Evolutionary conservation across 2,888 invertebrate genomes (phyloP).

Genomic region (Pelosia muscerda): DNA sequence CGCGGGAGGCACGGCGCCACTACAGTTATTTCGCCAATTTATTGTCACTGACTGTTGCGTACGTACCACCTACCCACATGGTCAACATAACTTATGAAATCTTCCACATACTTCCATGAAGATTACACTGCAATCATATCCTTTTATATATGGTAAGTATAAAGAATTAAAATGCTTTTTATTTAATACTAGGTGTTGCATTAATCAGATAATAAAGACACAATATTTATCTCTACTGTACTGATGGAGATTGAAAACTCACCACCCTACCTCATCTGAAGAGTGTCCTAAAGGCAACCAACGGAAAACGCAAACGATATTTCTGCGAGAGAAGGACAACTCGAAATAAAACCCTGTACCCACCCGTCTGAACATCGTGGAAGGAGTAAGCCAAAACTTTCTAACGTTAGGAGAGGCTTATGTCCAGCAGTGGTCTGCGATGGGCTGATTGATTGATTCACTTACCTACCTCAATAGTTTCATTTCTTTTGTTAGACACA

Average conservation of each 20-base stretch:
- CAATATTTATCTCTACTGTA: background rate
- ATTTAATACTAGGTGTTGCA: background rate
- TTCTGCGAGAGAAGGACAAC: too few species aligned
- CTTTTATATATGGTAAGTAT: background rate
- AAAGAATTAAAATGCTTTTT: background rate
- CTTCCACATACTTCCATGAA: constrained; percentile 6
- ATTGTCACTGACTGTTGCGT: constrained; percentile 43
- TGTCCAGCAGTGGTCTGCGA: too few species aligned
- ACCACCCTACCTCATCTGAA: too few species aligned
- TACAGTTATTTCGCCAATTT: constrained; percentile 69
- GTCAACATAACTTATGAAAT: constrained; percentile 27
- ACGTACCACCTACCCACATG: constrained; percentile 33
- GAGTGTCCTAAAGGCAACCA: too few species aligned
- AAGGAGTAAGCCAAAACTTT: too few species aligned
- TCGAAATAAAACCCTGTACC: too few species aligned
- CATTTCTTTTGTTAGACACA: background rate
- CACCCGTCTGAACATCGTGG: too few species aligned
- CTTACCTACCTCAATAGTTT: constrained; percentile 1
- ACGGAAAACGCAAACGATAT: too few species aligned
- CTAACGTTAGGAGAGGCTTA: too few species aligned
- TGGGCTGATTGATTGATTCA: too few species aligned
- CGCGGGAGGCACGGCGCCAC: constrained; percentile 76
- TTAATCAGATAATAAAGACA: background rate
- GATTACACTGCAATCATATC: background rate
- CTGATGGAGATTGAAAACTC: too few species aligned